A percentile compares a stretch with the other conserved stretches of the same genome.
These are phyloP conservation scores for Anodontia alba DNA, from an alignment of 2,888 invertebrate genomes.

Conservation along the genomic window DNA sequence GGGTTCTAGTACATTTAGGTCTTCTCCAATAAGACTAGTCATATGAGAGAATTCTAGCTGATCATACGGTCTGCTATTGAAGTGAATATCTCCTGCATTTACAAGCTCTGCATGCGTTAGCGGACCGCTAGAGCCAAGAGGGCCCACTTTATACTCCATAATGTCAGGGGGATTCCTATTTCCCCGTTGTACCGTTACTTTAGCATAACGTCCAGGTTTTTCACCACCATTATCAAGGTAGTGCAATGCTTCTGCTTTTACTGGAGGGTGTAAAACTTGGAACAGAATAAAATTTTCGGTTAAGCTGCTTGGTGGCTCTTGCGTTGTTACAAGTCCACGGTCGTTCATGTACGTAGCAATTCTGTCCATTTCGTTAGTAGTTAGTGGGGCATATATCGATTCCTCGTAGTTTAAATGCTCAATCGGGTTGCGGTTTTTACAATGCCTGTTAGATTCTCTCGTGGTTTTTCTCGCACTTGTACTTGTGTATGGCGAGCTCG, in stretches of 20 bases:
- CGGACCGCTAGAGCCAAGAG: constrained; percentile 37
- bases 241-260: constrained; percentile 54
- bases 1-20: constrained; percentile 44
- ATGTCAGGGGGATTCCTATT: constrained; percentile 50
- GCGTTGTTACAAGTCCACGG: constrained; percentile 34
- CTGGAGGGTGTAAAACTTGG: constrained; percentile 59
- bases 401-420: constrained; percentile 41
- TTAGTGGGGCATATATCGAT: constrained; percentile 59
- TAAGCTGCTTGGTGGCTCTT: constrained; percentile 39
- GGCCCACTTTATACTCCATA: constrained; percentile 72
- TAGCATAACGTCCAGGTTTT: constrained; percentile 64
- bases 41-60: constrained; percentile 51
- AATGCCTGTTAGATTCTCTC: too few species aligned
- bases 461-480: neutral
- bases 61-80: constrained; percentile 66
- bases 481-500: constrained; percentile 1
- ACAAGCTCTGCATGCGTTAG: constrained; percentile 34
- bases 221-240: constrained; percentile 59
- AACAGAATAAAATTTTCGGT: constrained; percentile 61
- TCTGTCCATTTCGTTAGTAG: constrained; percentile 56
- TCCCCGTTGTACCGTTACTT: constrained; percentile 63
- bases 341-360: constrained; percentile 44
- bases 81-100: constrained; percentile 59
- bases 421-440: constrained; percentile 38
- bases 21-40: constrained; percentile 42